Evolutionary conservation across 2,113 vertebrate genomes (phyloP).

Genomic region (Indicator indicator): DNA sequence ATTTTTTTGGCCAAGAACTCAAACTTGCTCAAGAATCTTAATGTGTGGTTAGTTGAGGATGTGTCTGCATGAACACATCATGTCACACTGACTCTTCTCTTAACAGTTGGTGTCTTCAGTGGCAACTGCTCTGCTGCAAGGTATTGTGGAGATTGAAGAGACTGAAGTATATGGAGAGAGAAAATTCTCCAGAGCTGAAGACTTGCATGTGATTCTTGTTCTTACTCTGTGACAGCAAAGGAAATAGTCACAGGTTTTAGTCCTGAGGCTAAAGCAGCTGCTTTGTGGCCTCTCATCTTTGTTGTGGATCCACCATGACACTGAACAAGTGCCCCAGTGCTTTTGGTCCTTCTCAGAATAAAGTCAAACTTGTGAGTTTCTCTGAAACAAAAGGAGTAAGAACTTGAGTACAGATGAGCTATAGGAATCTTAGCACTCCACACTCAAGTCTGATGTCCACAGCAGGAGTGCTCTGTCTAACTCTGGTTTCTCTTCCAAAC

Average conservation of each 20-base stretch:
- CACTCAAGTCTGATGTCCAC: not conserved
- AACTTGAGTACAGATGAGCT: fast-evolving
- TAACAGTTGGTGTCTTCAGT: not conserved
- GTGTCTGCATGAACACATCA: fast-evolving
- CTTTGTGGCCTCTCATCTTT: not conserved
- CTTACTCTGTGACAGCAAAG: not conserved
- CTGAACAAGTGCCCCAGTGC: not conserved
- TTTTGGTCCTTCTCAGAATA: not conserved
- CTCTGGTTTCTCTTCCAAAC: not conserved
- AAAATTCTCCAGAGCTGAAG: not conserved
- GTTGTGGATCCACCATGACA: not conserved
- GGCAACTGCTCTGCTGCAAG: not conserved
- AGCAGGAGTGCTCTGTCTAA: not conserved
- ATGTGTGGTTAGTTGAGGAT: not conserved
- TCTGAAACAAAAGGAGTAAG: not conserved
- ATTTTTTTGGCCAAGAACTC: not conserved
- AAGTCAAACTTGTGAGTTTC: not conserved
- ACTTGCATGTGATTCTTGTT: not conserved
- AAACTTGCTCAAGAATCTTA: fast-evolving
- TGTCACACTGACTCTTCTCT: fast-evolving
- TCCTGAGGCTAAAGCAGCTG: not conserved
- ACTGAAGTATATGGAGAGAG: too few species aligned
- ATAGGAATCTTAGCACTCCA: not conserved
- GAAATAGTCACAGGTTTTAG: not conserved
- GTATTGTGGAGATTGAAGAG: not conserved